Conservation (phyloP, 2,113 vertebrate genomes). For the Apus apus region DNA sequence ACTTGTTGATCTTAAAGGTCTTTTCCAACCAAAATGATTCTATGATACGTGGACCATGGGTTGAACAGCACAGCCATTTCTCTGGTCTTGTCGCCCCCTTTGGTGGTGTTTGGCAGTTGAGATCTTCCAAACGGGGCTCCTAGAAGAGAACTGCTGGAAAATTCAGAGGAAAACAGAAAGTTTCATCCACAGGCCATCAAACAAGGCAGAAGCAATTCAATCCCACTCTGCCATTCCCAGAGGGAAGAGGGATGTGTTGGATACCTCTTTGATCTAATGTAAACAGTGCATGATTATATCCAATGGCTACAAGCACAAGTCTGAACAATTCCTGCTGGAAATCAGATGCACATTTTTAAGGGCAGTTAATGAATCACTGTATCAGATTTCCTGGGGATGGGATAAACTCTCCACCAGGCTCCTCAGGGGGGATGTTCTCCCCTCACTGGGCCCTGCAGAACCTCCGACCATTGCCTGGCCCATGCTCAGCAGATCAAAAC, state of each 20-base stretch:
- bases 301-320: neutral
- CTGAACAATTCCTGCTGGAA: neutral
- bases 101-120: neutral
- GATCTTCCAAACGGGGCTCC: neutral
- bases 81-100: neutral
- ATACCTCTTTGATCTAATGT: neutral
- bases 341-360: neutral
- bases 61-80: neutral
- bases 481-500: neutral
- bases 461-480: rapidly evolving
- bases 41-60: rapidly evolving
- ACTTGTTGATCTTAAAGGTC: neutral
- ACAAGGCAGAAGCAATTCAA: neutral
- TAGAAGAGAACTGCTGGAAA: neutral
- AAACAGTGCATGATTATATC: neutral
- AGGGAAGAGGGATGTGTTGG: neutral
- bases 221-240: neutral
- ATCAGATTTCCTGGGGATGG: neutral
- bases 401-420: rapidly evolving
- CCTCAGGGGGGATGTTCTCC: neutral
- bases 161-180: neutral
- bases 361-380: neutral
- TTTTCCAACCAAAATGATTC: neutral
- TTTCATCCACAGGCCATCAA: neutral
- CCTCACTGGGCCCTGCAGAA: rapidly evolving